These are phyloP conservation scores for Leucophenga maculata DNA, from an alignment of 2,888 invertebrate species.

Conservation along the genomic window DNA sequence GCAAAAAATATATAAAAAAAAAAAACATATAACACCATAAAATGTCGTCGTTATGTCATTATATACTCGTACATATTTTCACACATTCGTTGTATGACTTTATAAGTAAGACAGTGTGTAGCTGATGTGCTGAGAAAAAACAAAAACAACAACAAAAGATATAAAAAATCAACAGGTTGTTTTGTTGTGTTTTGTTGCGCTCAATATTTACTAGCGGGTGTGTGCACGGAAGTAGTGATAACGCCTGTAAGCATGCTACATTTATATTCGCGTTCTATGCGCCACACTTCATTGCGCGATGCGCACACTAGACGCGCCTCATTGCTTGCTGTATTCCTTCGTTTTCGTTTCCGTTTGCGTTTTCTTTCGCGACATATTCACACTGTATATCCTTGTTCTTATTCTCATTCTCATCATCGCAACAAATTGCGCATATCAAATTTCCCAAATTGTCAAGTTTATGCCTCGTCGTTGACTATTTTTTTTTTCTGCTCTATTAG, in stretches of 20 bases:
- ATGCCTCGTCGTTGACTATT: constrained; percentile 17
- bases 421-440: constrained; percentile 65
- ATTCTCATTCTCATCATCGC: constrained; percentile 7
- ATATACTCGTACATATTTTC: constrained; percentile 18
- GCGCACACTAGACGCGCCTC: constrained; percentile 12
- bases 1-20: no score
- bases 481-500: neutral
- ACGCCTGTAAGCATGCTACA: constrained; percentile 22
- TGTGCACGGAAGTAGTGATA: constrained; percentile 13
- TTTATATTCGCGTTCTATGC: constrained; percentile 16
- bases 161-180: constrained; percentile 37
- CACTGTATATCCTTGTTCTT: neutral
- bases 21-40: constrained; percentile 22
- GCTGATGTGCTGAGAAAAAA: neutral
- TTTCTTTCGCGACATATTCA: no score
- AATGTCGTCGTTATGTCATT: constrained; percentile 21
- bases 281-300: neutral
- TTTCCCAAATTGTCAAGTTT: constrained; percentile 55
- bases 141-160: neutral
- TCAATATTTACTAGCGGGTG: neutral
- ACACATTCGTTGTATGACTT: constrained; percentile 22
- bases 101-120: constrained; percentile 5
- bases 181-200: constrained; percentile 39
- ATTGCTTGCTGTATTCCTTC: neutral
- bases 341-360: constrained; percentile 1